phyloP scores from a whole-genome alignment of 37 sponge, comb jelly and placozoan genomes.

The Theonella swinhoei region DNA sequence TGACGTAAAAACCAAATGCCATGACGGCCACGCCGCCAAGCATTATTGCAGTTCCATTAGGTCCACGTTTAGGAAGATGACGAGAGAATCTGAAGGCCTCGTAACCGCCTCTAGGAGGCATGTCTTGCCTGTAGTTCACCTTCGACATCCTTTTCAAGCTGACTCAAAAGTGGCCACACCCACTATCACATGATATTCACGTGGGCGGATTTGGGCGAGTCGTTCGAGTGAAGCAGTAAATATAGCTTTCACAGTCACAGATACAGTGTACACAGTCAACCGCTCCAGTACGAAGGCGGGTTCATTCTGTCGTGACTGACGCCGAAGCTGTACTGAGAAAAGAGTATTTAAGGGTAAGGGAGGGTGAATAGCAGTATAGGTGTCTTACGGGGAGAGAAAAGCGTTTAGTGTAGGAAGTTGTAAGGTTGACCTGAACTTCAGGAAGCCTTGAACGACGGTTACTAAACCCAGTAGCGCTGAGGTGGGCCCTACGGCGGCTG shows the following conservation, averaged over 20 bases:
- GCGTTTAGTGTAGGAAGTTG: not conserved
- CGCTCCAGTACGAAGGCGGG: not conserved
- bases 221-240: not conserved
- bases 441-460: too few relatives aligned
- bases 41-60: conserved; percentile 70
- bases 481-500: too few relatives aligned
- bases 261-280: not conserved
- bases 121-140: conserved; percentile 70
- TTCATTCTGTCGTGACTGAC: not conserved
- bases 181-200: not conserved
- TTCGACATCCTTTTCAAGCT: conserved; percentile 37
- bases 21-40: conserved; percentile 70
- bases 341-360: not conserved
- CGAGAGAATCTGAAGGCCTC: conserved; percentile 58
- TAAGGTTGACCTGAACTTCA: not conserved
- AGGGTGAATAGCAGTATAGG: too few relatives aligned
- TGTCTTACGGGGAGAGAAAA: not conserved
- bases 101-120: conserved; percentile 91
- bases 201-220: not conserved
- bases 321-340: not conserved
- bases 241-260: not conserved
- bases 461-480: too few relatives aligned
- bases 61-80: conserved; percentile 63
- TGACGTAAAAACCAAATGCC: conserved; percentile 62
- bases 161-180: not conserved